Percentiles rank a stretch among this genome's conserved stretches.
These are phyloP conservation scores for Campoletis sonorensis DNA, from an alignment of 1,140 invertebrate species.

Conservation along the genomic window DNA sequence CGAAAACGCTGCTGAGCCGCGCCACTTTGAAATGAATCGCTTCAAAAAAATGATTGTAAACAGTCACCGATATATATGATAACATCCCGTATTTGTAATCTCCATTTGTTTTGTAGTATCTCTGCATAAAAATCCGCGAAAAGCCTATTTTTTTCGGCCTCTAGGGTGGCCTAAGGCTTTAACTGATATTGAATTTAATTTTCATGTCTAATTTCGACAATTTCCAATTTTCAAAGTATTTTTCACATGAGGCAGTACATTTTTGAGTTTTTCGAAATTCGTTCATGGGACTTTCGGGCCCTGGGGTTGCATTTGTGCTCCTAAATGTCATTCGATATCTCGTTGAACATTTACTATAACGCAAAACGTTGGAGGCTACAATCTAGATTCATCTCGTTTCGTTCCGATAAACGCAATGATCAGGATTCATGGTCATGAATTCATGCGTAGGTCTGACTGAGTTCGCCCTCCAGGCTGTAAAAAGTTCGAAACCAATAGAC, in stretches of 20 bases:
- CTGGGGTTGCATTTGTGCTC: not conserved
- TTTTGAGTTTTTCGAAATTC: not conserved
- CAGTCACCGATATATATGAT: no score
- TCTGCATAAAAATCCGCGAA: no score
- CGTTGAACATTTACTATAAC: not conserved
- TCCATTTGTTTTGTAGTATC: no score
- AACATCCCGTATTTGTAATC: no score
- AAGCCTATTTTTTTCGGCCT: no score
- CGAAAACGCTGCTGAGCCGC: no score
- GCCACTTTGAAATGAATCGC: no score
- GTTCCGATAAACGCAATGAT: not conserved
- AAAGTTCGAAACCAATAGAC: not conserved
- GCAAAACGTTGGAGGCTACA: not conserved
- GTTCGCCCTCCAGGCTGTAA: not conserved
- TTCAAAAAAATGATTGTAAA: no score
- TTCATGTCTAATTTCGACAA: no score
- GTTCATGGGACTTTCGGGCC: not conserved
- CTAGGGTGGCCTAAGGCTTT: no score
- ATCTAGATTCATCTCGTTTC: not conserved
- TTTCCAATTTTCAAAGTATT: not conserved
- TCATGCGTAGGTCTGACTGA: not conserved
- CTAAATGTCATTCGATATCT: not conserved
- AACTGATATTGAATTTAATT: no score
- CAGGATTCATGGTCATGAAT: not conserved
- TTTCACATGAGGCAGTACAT: not conserved